phyloP scores from a whole-genome alignment of 2,888 invertebrate genomes.

The Tromatobia lineatoria region DNA sequence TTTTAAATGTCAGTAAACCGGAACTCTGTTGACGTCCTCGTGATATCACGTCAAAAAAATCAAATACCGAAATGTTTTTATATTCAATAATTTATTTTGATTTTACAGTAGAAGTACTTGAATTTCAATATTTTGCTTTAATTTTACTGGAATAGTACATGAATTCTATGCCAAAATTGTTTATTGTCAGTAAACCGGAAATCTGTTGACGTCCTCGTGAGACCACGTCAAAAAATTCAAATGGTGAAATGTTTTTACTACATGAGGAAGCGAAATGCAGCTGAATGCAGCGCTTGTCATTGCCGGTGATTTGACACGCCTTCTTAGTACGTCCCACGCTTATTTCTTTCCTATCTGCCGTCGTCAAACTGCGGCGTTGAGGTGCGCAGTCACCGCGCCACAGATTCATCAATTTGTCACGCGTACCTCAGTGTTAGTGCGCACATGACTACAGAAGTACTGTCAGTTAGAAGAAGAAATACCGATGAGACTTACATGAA shows the following conservation, averaged over 20 bases:
- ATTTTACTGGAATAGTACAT: too few relatives aligned
- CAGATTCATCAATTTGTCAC: slow-evolving; percentile 62
- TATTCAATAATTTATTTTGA: too few relatives aligned
- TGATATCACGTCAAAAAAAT: too few relatives aligned
- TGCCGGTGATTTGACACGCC: slow-evolving; percentile 1
- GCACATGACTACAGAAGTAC: slow-evolving; percentile 18
- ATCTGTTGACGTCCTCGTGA: too few relatives aligned
- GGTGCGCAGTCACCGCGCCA: slow-evolving; percentile 44
- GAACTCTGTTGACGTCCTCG: too few relatives aligned
- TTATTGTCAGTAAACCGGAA: too few relatives aligned
- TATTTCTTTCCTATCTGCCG: slow-evolving; percentile 6
- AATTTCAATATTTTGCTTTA: too few relatives aligned
- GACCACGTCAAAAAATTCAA: not conserved
- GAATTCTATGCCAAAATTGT: too few relatives aligned
- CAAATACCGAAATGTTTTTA: too few relatives aligned
- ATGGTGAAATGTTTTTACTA: not conserved
- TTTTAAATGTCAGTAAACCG: too few relatives aligned
- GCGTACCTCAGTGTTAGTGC: slow-evolving; percentile 16
- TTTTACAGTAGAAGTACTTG: too few relatives aligned
- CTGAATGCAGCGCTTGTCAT: not conserved
- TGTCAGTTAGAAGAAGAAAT: not conserved
- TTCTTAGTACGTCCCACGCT: slow-evolving; percentile 37
- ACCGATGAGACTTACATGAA: slow-evolving; percentile 33
- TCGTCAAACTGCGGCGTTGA: not conserved
- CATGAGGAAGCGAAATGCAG: slow-evolving; percentile 6